Evolutionary conservation across 92 coral and sea anemone species (phyloP).

Genomic region (Phymanthus crucifer): DNA sequence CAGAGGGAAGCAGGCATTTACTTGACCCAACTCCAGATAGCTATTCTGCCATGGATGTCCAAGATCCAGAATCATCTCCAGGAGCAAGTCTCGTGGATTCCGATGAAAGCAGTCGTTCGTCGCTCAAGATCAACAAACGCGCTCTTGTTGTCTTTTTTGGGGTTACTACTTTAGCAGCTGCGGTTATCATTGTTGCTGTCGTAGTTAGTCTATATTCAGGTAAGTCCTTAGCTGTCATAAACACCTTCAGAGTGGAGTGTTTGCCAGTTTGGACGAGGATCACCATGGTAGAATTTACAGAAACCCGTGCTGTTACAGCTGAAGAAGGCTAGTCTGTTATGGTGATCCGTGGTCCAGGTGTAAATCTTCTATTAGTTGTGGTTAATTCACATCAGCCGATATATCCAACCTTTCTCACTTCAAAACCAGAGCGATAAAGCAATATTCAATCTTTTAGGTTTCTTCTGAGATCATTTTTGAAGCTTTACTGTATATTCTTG

Average conservation of each 20-base stretch:
- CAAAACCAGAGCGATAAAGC: background rate
- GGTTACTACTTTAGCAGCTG: slow-evolving; percentile 43
- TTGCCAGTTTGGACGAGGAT: background rate
- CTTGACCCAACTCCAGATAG: slow-evolving; percentile 17
- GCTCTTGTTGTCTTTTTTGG: slow-evolving; percentile 53
- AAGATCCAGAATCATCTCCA: slow-evolving; percentile 30
- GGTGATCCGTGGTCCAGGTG: slow-evolving; percentile 15
- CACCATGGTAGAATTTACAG: background rate
- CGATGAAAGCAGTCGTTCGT: slow-evolving; percentile 25
- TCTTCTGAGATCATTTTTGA: background rate
- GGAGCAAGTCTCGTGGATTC: background rate
- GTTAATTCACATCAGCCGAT: slow-evolving; percentile 1
- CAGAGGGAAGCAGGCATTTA: slow-evolving; percentile 33
- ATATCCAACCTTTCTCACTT: background rate
- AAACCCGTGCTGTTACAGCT: background rate
- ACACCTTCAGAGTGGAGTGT: background rate
- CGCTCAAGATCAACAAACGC: slow-evolving; percentile 46
- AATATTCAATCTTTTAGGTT: background rate
- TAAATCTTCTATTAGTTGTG: slow-evolving; percentile 20
- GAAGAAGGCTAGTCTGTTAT: background rate
- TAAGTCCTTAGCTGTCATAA: slow-evolving; percentile 1
- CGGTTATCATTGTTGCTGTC: slow-evolving; percentile 44
- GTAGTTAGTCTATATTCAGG: slow-evolving; percentile 42
- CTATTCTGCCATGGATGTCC: slow-evolving; percentile 48
- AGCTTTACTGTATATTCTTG: background rate